These are phyloP conservation scores for Siderastrea radians DNA, from an alignment of 92 coral and sea anemone genomes.

Conservation along the genomic window DNA sequence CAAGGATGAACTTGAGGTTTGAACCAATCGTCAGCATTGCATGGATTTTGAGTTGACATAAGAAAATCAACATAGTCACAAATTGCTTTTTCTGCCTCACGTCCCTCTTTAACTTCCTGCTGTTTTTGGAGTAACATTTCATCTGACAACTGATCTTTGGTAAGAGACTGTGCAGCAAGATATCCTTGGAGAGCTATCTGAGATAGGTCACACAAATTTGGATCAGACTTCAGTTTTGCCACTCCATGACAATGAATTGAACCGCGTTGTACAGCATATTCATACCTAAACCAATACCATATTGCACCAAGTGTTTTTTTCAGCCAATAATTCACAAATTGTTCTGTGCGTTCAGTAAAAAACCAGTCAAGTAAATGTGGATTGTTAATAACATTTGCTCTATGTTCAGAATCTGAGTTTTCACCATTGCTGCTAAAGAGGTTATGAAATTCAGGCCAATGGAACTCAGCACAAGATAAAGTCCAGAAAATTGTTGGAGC, in stretches of 20 bases:
- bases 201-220: slow-evolving; percentile 68
- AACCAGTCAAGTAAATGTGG: slow-evolving; percentile 73
- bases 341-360: slow-evolving; percentile 73
- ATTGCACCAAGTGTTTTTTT: slow-evolving; percentile 46
- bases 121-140: slow-evolving; percentile 25
- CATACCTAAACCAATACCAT: slow-evolving; percentile 83
- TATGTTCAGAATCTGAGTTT: slow-evolving; percentile 13
- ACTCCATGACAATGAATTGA: slow-evolving; percentile 83
- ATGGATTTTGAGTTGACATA: slow-evolving; percentile 63
- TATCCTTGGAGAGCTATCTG: slow-evolving; percentile 59
- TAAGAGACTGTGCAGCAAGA: slow-evolving; percentile 45
- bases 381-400: slow-evolving; percentile 60
- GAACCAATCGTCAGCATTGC: slow-evolving; percentile 46
- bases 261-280: slow-evolving; percentile 76
- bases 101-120: slow-evolving; percentile 51
- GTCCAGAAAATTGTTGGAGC: slow-evolving; percentile 68
- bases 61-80: slow-evolving; percentile 65
- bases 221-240: slow-evolving; percentile 78
- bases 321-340: slow-evolving; percentile 71
- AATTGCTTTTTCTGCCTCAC: slow-evolving; percentile 58
- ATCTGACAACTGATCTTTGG: slow-evolving; percentile 10
- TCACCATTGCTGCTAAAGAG: slow-evolving; percentile 56
- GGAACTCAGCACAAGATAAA: slow-evolving; percentile 68
- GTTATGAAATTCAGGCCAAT: slow-evolving; percentile 75
- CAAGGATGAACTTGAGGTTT: slow-evolving; percentile 58